Evolutionary conservation across 1,140 invertebrate species (phyloP).

Genomic region (Triops longicaudatus): DNA sequence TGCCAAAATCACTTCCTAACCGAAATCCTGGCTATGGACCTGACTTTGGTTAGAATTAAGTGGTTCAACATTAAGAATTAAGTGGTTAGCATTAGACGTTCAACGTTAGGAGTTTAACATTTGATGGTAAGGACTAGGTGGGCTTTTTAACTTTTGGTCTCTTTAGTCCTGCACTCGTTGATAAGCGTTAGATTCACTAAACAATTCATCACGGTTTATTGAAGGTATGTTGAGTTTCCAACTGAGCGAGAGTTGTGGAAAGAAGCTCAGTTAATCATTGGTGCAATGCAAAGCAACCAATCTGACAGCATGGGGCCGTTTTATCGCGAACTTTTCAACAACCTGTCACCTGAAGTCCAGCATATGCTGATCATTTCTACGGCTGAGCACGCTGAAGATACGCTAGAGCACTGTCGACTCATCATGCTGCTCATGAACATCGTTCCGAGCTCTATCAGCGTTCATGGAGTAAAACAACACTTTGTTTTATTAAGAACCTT

Average conservation of each 20-base stretch:
- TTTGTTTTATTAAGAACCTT: no score
- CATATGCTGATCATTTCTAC: constrained; percentile 65
- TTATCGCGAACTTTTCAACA: constrained; percentile 43
- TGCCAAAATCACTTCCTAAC: no score
- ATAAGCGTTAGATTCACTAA: no score
- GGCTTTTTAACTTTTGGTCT: no score
- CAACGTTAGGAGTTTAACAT: no score
- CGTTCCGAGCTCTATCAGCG: constrained; percentile 67
- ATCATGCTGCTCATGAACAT: constrained; percentile 64
- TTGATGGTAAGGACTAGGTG: no score
- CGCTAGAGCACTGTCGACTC: constrained; percentile 74
- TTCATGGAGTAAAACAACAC: constrained; percentile 57
- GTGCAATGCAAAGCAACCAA: constrained; percentile 55
- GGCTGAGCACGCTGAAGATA: constrained; percentile 75
- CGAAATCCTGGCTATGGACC: no score
- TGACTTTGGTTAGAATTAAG: no score
- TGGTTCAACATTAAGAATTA: no score
- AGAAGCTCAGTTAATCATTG: constrained; percentile 68
- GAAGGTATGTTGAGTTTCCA: constrained; percentile 54
- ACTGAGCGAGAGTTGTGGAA: constrained; percentile 57
- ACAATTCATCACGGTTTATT: no score
- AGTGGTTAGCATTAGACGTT: no score
- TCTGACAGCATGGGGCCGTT: constrained; percentile 46
- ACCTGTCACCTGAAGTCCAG: constrained; percentile 53
- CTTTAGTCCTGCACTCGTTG: no score